Conservation (phyloP, 2,797 vertebrate species). For the Sparus aurata region DNA sequence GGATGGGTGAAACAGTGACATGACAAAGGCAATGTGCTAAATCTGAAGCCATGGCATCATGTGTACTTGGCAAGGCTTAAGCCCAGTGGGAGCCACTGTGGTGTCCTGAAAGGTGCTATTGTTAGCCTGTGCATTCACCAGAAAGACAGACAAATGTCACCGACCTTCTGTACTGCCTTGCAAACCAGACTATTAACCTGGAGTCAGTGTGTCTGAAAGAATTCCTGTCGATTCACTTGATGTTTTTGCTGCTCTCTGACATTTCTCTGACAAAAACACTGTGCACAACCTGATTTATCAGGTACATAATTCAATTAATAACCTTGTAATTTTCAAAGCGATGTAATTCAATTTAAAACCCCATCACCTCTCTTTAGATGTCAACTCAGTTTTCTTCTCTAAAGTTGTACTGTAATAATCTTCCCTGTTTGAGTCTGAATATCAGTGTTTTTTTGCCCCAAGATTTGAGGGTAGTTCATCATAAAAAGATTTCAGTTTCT, state of each 20-base stretch:
- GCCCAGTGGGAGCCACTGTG: slow-evolving; percentile 32
- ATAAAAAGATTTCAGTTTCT: background rate
- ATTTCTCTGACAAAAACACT: slow-evolving; percentile 8
- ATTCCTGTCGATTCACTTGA: background rate
- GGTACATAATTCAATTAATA: background rate
- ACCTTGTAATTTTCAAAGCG: slow-evolving; percentile 26
- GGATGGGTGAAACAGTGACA: background rate
- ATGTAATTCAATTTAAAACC: slow-evolving; percentile 18
- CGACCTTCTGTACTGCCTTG: slow-evolving; percentile 41
- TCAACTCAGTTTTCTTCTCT: slow-evolving; percentile 12
- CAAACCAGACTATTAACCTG: slow-evolving; percentile 15
- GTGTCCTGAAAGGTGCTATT: slow-evolving; percentile 42
- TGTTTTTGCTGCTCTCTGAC: slow-evolving; percentile 6
- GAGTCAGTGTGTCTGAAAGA: background rate
- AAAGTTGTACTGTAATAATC: background rate
- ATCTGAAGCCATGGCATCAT: slow-evolving; percentile 32
- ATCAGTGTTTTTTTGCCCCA: background rate
- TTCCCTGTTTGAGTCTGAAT: slow-evolving; percentile 4
- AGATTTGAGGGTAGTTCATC: background rate
- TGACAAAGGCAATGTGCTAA: slow-evolving; percentile 14
- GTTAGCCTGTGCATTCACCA: slow-evolving; percentile 47
- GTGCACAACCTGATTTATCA: slow-evolving; percentile 4
- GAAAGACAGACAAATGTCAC: slow-evolving; percentile 37
- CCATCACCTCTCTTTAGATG: background rate
- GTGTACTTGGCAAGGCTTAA: slow-evolving; percentile 36